A percentile compares a stretch with the other conserved stretches of the same genome.
Conservation (phyloP, 1,140 invertebrate genomes). For the Lithobius niger region DNA sequence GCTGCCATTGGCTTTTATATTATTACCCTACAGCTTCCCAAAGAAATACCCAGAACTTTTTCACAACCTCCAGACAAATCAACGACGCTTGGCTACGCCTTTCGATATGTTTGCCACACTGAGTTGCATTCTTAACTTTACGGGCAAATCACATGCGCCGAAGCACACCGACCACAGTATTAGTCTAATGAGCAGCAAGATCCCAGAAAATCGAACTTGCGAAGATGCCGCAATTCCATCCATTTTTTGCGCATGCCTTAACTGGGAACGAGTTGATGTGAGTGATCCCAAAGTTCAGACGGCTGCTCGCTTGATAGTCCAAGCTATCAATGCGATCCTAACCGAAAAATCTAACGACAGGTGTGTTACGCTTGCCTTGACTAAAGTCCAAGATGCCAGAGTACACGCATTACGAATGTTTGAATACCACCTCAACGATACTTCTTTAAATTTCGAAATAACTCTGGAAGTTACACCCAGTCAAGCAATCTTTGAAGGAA, state of each 20-base stretch:
- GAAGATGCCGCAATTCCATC: conserved; percentile 27
- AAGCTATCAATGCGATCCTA: not conserved
- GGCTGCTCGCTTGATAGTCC: not conserved
- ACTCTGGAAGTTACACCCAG: not conserved
- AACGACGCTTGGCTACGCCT: conserved; percentile 31
- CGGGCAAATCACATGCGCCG: not conserved
- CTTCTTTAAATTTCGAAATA: not conserved
- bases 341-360: not conserved
- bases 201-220: conserved; percentile 29
- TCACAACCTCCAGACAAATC: conserved; percentile 52
- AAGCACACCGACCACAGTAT: conserved; percentile 18
- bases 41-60: conserved; percentile 45
- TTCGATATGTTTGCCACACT: conserved; percentile 37
- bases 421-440: not conserved
- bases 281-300: not conserved
- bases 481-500: not conserved
- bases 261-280: not conserved
- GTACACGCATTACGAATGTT: not conserved
- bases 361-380: not conserved
- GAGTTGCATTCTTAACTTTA: conserved; percentile 23
- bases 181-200: conserved; percentile 19
- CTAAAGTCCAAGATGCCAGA: not conserved
- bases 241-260: conserved; percentile 33
- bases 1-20: conserved; percentile 66
- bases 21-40: conserved; percentile 57